Base-by-base conservation (phyloP, 2,797 vertebrate genomes). In the Typhlichthys eigenmanni region DNA sequence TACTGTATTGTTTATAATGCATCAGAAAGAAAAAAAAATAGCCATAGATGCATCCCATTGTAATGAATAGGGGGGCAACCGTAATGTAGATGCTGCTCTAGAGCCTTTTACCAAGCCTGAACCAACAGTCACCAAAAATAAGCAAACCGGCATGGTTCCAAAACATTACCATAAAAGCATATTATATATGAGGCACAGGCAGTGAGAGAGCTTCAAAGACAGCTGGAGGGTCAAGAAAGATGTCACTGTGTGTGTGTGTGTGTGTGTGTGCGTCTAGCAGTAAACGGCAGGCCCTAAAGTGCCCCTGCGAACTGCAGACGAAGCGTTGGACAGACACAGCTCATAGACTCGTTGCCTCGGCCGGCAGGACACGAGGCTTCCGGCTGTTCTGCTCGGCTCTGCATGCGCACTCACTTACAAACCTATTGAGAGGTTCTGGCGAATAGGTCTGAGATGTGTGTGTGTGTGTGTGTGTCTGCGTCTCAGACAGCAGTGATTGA, bases 401-500 rank as follows among this genome's bases (percentile, higher is more conserved):
- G 32, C 24, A 24, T 24, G 24, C 58, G 74, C 54, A 73, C 63
- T 65, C 72, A n/a, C 76, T 66, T 46, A 51, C 49, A 79, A 81
- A 75, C 69, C 65, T 68, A 46, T 63, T 63, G 61, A 74, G 68
- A 84, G 66, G 51, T 78, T 60, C 57, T 72, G 68, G 63, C 2
- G 53, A 55, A 72, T 66, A 64, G 65, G 60, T 47, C 13, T n/a
- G 51, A 72, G 59, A 72, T 52, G 24, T 63, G 24, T 49, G 48
- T 62, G 62, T 51, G 52, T 43, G 45, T 64, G 62, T 58, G 54
- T 34, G 11, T 73, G 65, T 58, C 63, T 66, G 47, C 76, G 74
- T 76, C 76, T 62, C 60, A 65, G 75, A 76, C 67, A 61, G 62
- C 7, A 0, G 32, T 89, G 87, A 90, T 83, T 81, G 87, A 91